These are phyloP conservation scores for Papilio dardanus DNA, from an alignment of 1,140 invertebrate species.

Conservation along the genomic window DNA sequence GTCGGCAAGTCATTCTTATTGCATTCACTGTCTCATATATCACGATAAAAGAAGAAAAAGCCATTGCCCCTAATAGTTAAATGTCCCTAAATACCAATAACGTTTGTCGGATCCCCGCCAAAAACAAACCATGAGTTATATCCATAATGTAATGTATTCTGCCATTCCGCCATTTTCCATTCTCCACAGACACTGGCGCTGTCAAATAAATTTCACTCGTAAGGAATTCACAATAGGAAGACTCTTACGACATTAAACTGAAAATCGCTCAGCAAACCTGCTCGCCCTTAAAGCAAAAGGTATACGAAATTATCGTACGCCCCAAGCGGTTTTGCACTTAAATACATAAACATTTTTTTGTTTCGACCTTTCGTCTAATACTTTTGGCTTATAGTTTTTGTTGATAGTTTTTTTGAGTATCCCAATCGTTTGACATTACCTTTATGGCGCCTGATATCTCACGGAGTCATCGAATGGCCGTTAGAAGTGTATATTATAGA, in stretches of 20 bases:
- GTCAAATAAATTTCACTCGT: constrained; percentile 81
- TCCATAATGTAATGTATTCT: constrained; percentile 76
- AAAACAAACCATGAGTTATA: constrained; percentile 82
- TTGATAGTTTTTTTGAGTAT: constrained; percentile 72
- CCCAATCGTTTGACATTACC: constrained; percentile 75
- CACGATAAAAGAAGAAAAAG: constrained; percentile 64
- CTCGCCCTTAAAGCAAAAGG: constrained; percentile 52
- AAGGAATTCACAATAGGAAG: constrained; percentile 80
- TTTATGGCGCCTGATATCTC: constrained; percentile 73
- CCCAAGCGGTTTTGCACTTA: constrained; percentile 66
- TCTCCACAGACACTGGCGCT: constrained; percentile 78
- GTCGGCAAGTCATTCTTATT: constrained; percentile 69
- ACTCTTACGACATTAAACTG: constrained; percentile 59
- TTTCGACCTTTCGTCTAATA: constrained; percentile 67
- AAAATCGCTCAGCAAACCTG: constrained; percentile 65
- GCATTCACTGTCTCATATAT: constrained; percentile 69
- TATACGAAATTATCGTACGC: constrained; percentile 42
- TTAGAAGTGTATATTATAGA: constrained; percentile 59
- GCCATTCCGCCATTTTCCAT: constrained; percentile 80
- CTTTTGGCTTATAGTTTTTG: constrained; percentile 73
- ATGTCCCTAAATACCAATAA: constrained; percentile 81
- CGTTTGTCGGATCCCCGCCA: constrained; percentile 80
- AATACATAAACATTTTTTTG: constrained; percentile 66
- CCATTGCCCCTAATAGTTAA: constrained; percentile 73
- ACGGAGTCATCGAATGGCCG: constrained; percentile 65